Percentiles rank a stretch among this genome's conserved stretches.
Evolutionary conservation across 2,888 invertebrate genomes (phyloP).

Genomic region (Platynereis dumerilii): DNA sequence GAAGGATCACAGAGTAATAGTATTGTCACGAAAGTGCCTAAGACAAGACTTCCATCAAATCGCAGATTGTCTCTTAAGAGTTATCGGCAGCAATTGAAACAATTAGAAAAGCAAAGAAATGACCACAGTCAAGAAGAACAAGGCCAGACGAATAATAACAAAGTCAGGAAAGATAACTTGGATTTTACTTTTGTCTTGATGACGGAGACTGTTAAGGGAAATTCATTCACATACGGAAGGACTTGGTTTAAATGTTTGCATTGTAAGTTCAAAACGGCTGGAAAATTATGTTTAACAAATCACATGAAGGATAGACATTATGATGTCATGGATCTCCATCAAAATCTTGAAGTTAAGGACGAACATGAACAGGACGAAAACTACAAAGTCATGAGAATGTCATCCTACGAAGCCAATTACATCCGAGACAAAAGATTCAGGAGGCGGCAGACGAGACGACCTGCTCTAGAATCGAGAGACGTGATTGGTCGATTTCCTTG

Average conservation of each 20-base stretch:
- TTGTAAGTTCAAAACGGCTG: conserved; percentile 44
- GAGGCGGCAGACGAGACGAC: conserved; percentile 13
- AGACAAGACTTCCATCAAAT: no score
- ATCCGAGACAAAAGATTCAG: conserved; percentile 23
- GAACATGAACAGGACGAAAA: conserved; percentile 28
- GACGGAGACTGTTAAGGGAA: conserved; percentile 39
- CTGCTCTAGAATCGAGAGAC: conserved; percentile 47
- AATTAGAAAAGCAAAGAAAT: neutral
- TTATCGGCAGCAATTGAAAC: conserved; percentile 4
- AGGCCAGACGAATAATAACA: neutral
- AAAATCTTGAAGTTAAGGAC: conserved; percentile 19
- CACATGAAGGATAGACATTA: conserved; percentile 50
- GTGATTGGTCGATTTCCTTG: conserved; percentile 45
- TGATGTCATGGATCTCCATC: conserved; percentile 36
- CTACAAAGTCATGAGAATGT: conserved; percentile 49
- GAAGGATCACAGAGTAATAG: no score
- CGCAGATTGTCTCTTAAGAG: neutral
- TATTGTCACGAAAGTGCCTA: neutral
- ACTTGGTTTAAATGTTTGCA: conserved; percentile 49
- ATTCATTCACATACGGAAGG: conserved; percentile 42
- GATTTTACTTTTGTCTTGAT: conserved; percentile 46
- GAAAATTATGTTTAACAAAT: conserved; percentile 43
- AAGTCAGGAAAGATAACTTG: neutral
- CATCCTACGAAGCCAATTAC: conserved; percentile 30
- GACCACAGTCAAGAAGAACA: neutral